Conservation (phyloP, 1,140 invertebrate species). For the Gerris buenoi region DNA sequence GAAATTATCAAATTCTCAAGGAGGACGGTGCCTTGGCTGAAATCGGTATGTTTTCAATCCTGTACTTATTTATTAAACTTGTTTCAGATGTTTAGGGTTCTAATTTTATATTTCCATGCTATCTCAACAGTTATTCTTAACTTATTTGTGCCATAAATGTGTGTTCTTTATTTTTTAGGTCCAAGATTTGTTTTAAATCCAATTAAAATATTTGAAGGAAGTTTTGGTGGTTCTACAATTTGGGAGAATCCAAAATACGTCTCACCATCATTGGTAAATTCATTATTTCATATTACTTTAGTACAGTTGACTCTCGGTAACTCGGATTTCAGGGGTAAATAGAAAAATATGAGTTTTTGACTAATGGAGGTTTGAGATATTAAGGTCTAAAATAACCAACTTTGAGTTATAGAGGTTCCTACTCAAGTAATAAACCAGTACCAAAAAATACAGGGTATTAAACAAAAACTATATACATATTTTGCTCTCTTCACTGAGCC, state of each 20-base stretch:
- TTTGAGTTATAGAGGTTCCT: too few relatives aligned
- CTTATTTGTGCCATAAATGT: background rate
- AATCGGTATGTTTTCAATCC: conserved; percentile 48
- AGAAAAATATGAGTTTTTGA: too few relatives aligned
- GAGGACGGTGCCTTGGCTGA: conserved; percentile 90
- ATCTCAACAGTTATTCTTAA: background rate
- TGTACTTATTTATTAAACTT: background rate
- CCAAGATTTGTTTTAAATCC: conserved; percentile 93
- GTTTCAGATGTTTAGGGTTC: background rate
- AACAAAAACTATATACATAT: too few relatives aligned
- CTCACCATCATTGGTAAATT: conserved; percentile 64
- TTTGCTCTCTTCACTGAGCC: too few relatives aligned
- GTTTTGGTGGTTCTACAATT: conserved; percentile 78
- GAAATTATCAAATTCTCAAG: conserved; percentile 95
- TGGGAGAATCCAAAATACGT: conserved; percentile 91
- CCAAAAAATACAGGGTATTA: too few relatives aligned
- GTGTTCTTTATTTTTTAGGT: conserved; percentile 34
- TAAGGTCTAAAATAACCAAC: too few relatives aligned
- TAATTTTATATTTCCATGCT: background rate
- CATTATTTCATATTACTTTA: too few relatives aligned
- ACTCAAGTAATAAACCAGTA: too few relatives aligned
- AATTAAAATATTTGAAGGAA: conserved; percentile 82
- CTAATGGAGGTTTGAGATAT: too few relatives aligned
- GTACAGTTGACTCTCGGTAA: too few relatives aligned
- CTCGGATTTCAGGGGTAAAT: too few relatives aligned